Conservation (phyloP, 2,888 invertebrate genomes). For the Eristalis intricaria region DNA sequence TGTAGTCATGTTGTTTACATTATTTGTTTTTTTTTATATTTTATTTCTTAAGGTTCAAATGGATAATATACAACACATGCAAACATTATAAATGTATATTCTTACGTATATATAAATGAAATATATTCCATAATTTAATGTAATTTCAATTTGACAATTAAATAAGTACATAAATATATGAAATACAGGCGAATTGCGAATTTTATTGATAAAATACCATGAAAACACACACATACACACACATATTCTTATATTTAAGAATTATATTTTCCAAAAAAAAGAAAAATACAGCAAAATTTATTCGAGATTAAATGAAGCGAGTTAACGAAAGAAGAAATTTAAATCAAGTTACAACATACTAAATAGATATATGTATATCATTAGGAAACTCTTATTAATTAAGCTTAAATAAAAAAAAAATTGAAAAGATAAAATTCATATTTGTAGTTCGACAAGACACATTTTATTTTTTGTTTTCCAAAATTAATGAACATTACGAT, state of each 20-base stretch:
- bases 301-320: slow-evolving; percentile 26
- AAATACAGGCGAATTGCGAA: slow-evolving; percentile 49
- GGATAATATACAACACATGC: background rate
- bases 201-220: slow-evolving; percentile 33
- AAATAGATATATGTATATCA: slow-evolving; percentile 48
- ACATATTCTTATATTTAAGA: slow-evolving; percentile 65
- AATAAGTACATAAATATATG: slow-evolving; percentile 25
- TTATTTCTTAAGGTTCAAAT: background rate
- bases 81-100: slow-evolving; percentile 7
- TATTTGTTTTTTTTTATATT: background rate
- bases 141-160: slow-evolving; percentile 60
- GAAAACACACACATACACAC: slow-evolving; percentile 23
- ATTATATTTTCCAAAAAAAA: slow-evolving; percentile 56
- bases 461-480: background rate
- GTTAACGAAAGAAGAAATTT: slow-evolving; percentile 25
- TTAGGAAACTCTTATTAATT: slow-evolving; percentile 19
- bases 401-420: background rate
- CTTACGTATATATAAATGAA: slow-evolving; percentile 37
- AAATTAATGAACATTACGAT: background rate
- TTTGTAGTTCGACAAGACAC: background rate
- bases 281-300: slow-evolving; percentile 29
- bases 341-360: slow-evolving; percentile 15
- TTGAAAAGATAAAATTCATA: background rate
- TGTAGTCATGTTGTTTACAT: slow-evolving; percentile 37
- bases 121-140: slow-evolving; percentile 69